Conservation (phyloP, 2,888 invertebrate genomes). For the Buathra laborator region DNA sequence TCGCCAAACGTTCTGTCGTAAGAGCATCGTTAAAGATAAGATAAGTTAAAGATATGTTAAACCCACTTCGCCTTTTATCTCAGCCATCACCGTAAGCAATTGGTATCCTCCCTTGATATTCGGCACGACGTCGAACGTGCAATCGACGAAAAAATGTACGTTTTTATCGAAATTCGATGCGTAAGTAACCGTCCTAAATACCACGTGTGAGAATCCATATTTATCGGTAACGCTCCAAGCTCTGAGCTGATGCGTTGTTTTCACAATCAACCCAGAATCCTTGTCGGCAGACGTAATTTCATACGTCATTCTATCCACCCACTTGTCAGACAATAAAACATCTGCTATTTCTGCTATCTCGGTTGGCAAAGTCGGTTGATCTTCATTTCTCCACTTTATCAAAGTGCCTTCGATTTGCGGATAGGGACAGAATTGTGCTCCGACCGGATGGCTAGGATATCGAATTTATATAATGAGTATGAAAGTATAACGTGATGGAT, state of each 20-base stretch:
- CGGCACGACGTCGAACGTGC: constrained; percentile 15
- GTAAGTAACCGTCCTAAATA: neutral
- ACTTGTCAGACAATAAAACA: neutral
- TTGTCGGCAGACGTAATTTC: neutral
- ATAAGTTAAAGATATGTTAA: neutral
- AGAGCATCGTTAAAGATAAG: too few relatives aligned
- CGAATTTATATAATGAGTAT: neutral
- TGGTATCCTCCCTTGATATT: constrained; percentile 10
- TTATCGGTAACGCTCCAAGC: neutral
- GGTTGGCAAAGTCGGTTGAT: neutral
- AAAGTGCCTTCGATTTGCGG: neutral
- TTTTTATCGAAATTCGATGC: neutral
- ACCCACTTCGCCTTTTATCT: constrained; percentile 1
- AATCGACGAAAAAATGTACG: neutral
- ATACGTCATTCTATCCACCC: neutral
- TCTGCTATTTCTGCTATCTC: neutral
- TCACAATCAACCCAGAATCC: neutral
- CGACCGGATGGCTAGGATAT: neutral
- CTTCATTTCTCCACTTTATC: neutral
- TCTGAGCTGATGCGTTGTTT: neutral
- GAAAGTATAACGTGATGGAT: neutral
- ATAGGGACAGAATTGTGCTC: neutral
- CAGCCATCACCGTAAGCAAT: constrained; percentile 8
- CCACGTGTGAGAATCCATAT: neutral
- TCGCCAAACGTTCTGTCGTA: too few relatives aligned